Conservation (phyloP, 2,797 vertebrate genomes). For the Xiphophorus birchmanni region DNA sequence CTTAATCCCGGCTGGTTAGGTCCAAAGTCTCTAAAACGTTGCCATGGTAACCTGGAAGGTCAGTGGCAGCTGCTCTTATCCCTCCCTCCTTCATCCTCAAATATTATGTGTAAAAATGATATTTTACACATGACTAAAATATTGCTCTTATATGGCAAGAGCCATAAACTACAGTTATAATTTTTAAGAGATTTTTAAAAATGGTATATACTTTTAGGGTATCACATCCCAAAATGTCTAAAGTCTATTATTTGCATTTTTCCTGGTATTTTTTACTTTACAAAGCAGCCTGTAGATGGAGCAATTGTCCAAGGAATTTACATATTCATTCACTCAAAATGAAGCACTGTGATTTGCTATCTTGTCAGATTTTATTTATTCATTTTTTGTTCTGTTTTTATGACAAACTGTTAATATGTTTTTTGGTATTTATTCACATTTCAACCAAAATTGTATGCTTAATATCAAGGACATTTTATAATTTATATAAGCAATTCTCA, state of each 20-base stretch:
- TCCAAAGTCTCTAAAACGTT: neutral
- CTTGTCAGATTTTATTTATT: neutral
- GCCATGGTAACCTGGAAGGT: neutral
- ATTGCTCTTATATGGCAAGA: too few species aligned
- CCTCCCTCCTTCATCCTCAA: neutral
- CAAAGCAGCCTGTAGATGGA: neutral
- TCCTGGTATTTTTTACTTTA: neutral
- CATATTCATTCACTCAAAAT: neutral
- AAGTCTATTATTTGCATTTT: neutral
- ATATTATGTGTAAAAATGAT: neutral
- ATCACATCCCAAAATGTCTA: neutral
- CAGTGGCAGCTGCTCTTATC: neutral
- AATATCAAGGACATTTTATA: neutral
- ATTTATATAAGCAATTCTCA: neutral
- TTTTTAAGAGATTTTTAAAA: too few species aligned
- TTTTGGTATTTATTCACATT: neutral
- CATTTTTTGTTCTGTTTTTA: neutral
- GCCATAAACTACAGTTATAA: too few species aligned
- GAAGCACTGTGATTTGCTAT: neutral
- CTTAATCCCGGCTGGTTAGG: neutral
- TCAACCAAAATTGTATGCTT: neutral
- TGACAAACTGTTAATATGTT: neutral
- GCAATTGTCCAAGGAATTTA: neutral
- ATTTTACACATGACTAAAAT: too few species aligned
- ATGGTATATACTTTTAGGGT: neutral